Base-by-base conservation (phyloP, 1,140 invertebrate genomes). In the Rhopalosiphum maidis region DNA sequence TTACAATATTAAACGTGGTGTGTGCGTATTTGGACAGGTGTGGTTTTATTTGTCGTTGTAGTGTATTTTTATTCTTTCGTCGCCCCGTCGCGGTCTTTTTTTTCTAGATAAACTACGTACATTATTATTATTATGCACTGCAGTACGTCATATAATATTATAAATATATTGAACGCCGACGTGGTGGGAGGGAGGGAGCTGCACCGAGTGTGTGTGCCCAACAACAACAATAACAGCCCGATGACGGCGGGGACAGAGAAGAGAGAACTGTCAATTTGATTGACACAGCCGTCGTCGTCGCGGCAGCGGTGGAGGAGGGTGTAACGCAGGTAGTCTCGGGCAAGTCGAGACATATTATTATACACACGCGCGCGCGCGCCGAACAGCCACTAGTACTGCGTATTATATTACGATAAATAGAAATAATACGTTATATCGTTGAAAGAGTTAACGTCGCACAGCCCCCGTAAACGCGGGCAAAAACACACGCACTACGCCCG, bases 21-120 rank as follows among this genome's bases (percentile, higher is more conserved):
- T 3, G 43, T 30, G 85, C 41, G 30, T 87, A 87, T 87, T 87
- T 87, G 85, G 85, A 87, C 85, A 87, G 85, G 85, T 87, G 85
- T n/a, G 85, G 85, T 48, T 87, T 7, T 87, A n/a, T 87, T 46
- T 46, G 46, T 43, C 83, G 41, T 48, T 21, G 85, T 18, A 41
- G 41, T 46, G 43, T 46, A 87, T 87, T 87, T 87, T 43, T 86
- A 86, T 86, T 43, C 37, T 87, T 43, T 46, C 25, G 85, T 46
- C 25, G 85, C 41, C 43, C 85, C 43, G 25, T 46, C 43, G 30
- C 25, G 30, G 5, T n/a, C 2, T 87, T 46, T 41, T 86, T 86
- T 46, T 46, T 86, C 37, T 41, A 3, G 37, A 86, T 43, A 43
- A 4, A 37, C 21, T 41, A 85, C 46, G 41, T 41, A 41, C 41